phyloP scores from a whole-genome alignment of 2,797 vertebrate genomes.

The Pseudomugil gertrudae region DNA sequence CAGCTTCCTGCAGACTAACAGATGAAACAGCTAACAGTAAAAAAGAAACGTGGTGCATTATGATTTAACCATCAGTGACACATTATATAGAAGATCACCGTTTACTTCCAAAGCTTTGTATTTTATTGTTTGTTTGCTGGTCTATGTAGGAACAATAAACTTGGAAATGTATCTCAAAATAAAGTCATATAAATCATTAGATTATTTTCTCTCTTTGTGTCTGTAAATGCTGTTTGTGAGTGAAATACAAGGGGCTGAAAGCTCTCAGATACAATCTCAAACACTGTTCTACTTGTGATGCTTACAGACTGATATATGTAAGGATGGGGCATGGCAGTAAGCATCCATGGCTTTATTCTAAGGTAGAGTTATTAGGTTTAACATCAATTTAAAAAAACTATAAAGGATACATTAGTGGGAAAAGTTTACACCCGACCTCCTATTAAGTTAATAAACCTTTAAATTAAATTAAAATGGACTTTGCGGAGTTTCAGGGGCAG shows the following conservation, averaged over 20 bases:
- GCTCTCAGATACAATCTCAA: not conserved
- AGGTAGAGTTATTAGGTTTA: not conserved
- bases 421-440: too few relatives aligned
- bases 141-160: not conserved
- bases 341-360: not conserved
- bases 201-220: not conserved
- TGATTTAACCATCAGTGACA: constrained; percentile 2
- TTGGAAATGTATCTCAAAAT: not conserved
- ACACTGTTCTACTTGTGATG: constrained; percentile 9
- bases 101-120: not conserved
- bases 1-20: constrained; percentile 33
- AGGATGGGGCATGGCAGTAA: not conserved
- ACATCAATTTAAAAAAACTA: not conserved
- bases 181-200: too few relatives aligned
- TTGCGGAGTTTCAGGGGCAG: not conserved
- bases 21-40: constrained; percentile 20
- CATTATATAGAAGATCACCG: too few relatives aligned
- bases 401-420: not conserved
- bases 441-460: not conserved
- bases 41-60: constrained; percentile 22
- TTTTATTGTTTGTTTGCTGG: too few relatives aligned
- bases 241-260: not conserved
- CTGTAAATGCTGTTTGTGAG: not conserved
- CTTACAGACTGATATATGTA: not conserved
- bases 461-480: not conserved